Percentiles rank a stretch among this genome's conserved stretches.
Evolutionary conservation across 2,888 invertebrate genomes (phyloP).

Genomic region (Acleris sparsana): DNA sequence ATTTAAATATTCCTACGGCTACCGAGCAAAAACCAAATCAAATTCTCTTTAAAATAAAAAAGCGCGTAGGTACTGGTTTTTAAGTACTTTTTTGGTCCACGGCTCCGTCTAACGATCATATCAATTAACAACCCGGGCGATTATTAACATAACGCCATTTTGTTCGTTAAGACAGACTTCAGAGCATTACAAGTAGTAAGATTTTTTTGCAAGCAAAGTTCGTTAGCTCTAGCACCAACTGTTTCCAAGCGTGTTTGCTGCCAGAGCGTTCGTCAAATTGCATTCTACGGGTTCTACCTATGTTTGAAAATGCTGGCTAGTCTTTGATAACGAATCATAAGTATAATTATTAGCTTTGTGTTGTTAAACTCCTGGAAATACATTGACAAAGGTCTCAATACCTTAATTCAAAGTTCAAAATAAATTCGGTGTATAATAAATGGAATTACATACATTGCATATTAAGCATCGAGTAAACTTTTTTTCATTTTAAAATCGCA

Average conservation of each 20-base stretch:
- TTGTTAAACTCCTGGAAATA: too few relatives aligned
- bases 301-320: too few relatives aligned
- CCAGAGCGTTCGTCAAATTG: too few relatives aligned
- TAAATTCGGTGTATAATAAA: too few relatives aligned
- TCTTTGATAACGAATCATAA: too few relatives aligned
- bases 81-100: slow-evolving; percentile 28
- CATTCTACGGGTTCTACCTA: too few relatives aligned
- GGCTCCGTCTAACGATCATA: slow-evolving; percentile 40
- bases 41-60: neutral
- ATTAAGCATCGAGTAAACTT: neutral
- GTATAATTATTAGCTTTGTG: too few relatives aligned
- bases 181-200: neutral
- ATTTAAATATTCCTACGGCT: neutral
- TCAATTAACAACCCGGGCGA: slow-evolving; percentile 45
- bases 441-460: too few relatives aligned
- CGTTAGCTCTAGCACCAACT: neutral
- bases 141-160: slow-evolving; percentile 46
- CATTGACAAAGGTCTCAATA: too few relatives aligned
- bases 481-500: too few relatives aligned
- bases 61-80: slow-evolving; percentile 11
- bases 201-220: slow-evolving; percentile 5
- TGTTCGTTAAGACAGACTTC: slow-evolving; percentile 17
- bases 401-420: too few relatives aligned
- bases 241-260: neutral
- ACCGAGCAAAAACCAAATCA: neutral